Evolutionary conservation across 1,140 invertebrate genomes (phyloP).

Genomic region (Drosophila subpulchrella): DNA sequence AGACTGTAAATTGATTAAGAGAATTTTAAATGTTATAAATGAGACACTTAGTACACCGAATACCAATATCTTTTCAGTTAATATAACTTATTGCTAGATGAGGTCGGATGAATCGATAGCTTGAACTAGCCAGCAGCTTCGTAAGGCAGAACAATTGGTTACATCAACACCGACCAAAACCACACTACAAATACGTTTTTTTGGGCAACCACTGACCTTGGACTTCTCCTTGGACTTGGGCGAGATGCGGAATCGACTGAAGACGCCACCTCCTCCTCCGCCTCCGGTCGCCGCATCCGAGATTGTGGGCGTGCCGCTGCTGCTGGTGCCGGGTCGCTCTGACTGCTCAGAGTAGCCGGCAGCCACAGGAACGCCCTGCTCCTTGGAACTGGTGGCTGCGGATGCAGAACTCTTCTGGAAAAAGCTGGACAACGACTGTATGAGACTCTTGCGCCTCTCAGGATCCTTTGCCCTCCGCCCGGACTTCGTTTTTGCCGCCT

Average conservation of each 20-base stretch:
- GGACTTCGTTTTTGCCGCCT: slow-evolving; percentile 76
- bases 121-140: slow-evolving; percentile 2
- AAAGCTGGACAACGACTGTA: slow-evolving; percentile 93
- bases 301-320: slow-evolving; percentile 72
- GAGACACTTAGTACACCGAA: slow-evolving; percentile 47
- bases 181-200: background rate
- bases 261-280: slow-evolving; percentile 83
- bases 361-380: slow-evolving; percentile 55
- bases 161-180: slow-evolving; percentile 17
- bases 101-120: slow-evolving; percentile 7
- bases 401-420: slow-evolving; percentile 87
- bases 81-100: slow-evolving; percentile 20
- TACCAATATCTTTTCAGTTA: slow-evolving; percentile 3
- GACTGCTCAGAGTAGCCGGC: slow-evolving; percentile 71
- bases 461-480: slow-evolving; percentile 87
- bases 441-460: slow-evolving; percentile 92
- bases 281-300: slow-evolving; percentile 44
- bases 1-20: slow-evolving; percentile 84
- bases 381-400: slow-evolving; percentile 55
- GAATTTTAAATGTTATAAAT: slow-evolving; percentile 54
- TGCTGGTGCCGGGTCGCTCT: slow-evolving; percentile 79
- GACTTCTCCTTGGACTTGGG: slow-evolving; percentile 89
- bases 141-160: slow-evolving; percentile 16
- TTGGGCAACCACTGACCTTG: slow-evolving; percentile 86
- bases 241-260: slow-evolving; percentile 87